Evolutionary conservation across 2,888 invertebrate species (phyloP), one percentile per base, ranked within the genome.

Genomic region (Melipona bicolor): DNA sequence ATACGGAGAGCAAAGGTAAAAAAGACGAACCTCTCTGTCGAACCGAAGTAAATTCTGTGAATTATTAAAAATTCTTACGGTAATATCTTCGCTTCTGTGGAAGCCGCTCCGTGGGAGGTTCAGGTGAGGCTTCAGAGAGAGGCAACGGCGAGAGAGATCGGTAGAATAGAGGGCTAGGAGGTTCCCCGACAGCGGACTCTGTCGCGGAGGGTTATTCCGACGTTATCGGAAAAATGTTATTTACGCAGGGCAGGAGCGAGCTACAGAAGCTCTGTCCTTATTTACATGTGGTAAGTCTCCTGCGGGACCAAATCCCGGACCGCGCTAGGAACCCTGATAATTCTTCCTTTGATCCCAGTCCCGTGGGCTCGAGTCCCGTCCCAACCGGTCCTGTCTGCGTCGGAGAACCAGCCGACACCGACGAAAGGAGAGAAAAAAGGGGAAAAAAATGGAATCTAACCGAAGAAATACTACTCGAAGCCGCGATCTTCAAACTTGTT

Each of bases 241-340:
- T 94, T 94, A 94, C 94, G 93, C 90, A 93, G 90, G 90, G 91
- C 87, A 90, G 88, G 86, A 89, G 89, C 88, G 79, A 88, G 91
- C 91, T 91, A 91, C 91, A 88, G 91, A 90, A 90, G 91, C 92
- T 94, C 92, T 92, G 93, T 93, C 94, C 94, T 94, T 94, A 94
- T 94, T 94, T 94, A 94, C 94, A 94, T 94, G 94, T 94, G 94
- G 94, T 94, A 94, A 94, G 94, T 94, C 94, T 94, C 94, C 94
- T 93, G 89, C 94, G 94, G 93, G 94, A 94, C 93, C 91, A 94
- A 94, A 94, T 94, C 94, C 94, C 94, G 94, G 93, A 92, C 93
- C 91, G 88, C 91, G 93, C 90, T 92, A 87, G 92, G 92, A 93
- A 93, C 94, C 94, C 93, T 94, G 94, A 94, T 94, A 94, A 94